phyloP scores from a whole-genome alignment of 2,797 vertebrate genomes.

The Sparus aurata region DNA sequence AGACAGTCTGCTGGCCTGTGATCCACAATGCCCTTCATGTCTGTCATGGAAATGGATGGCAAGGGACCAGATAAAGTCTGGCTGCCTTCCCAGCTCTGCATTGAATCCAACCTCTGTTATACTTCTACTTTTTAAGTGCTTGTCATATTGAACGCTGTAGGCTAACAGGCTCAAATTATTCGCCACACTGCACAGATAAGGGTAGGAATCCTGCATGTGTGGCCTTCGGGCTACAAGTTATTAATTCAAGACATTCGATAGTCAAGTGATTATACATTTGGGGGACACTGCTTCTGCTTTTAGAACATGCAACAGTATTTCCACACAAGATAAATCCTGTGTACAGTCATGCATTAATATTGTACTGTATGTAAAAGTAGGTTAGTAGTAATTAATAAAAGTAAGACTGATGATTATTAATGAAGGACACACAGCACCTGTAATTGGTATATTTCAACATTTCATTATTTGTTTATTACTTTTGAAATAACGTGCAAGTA shows the following conservation, averaged over 20 bases:
- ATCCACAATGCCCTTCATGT: slow-evolving; percentile 58
- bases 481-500: neutral
- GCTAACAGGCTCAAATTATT: slow-evolving; percentile 36
- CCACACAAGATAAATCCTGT: neutral
- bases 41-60: slow-evolving; percentile 54
- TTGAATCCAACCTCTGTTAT: slow-evolving; percentile 48
- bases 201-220: slow-evolving; percentile 1
- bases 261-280: neutral
- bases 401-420: too few relatives aligned
- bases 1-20: slow-evolving; percentile 47
- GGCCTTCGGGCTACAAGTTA: neutral
- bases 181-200: neutral
- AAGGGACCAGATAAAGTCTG: slow-evolving; percentile 52
- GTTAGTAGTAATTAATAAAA: neutral
- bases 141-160: slow-evolving; percentile 31
- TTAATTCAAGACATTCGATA: neutral
- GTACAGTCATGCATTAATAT: too few relatives aligned
- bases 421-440: neutral
- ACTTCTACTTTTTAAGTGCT: slow-evolving; percentile 40
- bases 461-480: neutral
- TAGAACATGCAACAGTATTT: neutral
- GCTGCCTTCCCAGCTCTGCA: slow-evolving; percentile 46
- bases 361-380: neutral
- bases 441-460: neutral
- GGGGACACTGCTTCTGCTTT: neutral